phyloP scores from a whole-genome alignment of 2,888 invertebrate species.

The Agrotis exclamationis region DNA sequence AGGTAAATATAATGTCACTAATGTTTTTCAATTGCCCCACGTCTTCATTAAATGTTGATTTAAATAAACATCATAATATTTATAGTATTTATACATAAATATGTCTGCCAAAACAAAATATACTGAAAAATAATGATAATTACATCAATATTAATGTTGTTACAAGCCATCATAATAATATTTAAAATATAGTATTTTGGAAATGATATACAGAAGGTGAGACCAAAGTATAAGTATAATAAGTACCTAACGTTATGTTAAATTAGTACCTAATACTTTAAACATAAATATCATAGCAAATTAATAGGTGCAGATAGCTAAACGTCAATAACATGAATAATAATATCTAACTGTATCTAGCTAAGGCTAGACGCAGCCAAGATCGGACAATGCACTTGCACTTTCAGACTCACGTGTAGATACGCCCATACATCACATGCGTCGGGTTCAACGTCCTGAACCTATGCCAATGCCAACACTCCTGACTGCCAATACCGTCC shows the following conservation, averaged over 20 bases:
- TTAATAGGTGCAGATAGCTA: neutral
- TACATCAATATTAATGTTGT: conserved; percentile 3
- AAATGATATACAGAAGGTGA: neutral
- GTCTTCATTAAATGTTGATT: neutral
- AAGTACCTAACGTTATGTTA: neutral
- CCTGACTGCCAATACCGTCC: conserved; percentile 76
- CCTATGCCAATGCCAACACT: conserved; percentile 87
- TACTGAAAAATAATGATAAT: conserved; percentile 22
- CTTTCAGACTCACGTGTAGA: conserved; percentile 72
- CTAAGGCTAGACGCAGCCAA: conserved; percentile 28
- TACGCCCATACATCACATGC: conserved; percentile 67
- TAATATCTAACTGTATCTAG: conserved; percentile 13
- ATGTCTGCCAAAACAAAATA: neutral
- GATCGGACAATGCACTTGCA: conserved; percentile 77
- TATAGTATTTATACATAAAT: neutral
- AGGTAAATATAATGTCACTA: no score
- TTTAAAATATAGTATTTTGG: conserved; percentile 3
- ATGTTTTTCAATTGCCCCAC: no score
- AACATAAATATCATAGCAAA: neutral
- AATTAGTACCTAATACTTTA: neutral
- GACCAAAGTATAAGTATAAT: neutral
- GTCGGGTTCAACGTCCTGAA: conserved; percentile 81
- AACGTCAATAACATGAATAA: neutral
- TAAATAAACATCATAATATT: no score
- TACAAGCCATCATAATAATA: neutral